Evolutionary conservation across 2,113 vertebrate species (phyloP).

Genomic region (Petroica traversi): DNA sequence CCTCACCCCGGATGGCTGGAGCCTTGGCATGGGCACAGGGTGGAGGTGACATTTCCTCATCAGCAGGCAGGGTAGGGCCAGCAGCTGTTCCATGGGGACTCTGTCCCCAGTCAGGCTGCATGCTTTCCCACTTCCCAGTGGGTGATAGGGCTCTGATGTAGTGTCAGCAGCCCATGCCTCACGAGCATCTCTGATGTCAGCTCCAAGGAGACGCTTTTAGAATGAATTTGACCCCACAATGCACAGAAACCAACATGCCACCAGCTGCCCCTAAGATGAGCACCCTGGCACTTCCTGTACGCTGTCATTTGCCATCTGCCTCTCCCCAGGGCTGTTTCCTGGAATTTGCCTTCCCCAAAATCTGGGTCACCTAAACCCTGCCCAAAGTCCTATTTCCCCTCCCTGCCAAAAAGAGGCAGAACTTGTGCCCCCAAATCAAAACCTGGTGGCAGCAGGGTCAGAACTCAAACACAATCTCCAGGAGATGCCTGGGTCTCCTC

Average conservation of each 20-base stretch:
- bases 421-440: not conserved
- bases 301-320: not conserved
- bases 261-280: not conserved
- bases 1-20: not conserved
- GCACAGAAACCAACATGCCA: not conserved
- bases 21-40: not conserved
- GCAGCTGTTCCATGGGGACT: not conserved
- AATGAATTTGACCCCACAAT: rapidly evolving
- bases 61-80: not conserved
- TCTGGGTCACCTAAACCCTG: not conserved
- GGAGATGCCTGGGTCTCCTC: not conserved
- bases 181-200: not conserved
- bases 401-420: not conserved
- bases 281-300: not conserved
- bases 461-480: not conserved
- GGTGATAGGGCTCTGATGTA: not conserved
- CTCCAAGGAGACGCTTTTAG: not conserved
- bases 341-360: not conserved
- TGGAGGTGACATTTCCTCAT: not conserved
- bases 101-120: not conserved
- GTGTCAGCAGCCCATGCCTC: not conserved
- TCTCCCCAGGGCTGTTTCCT: not conserved
- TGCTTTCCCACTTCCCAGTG: not conserved
- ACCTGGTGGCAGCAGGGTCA: not conserved
- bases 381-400: not conserved